A percentile compares a stretch with the other conserved stretches of the same genome.
phyloP scores from a whole-genome alignment of 2,888 invertebrate genomes.

The Calephelis perditalis region DNA sequence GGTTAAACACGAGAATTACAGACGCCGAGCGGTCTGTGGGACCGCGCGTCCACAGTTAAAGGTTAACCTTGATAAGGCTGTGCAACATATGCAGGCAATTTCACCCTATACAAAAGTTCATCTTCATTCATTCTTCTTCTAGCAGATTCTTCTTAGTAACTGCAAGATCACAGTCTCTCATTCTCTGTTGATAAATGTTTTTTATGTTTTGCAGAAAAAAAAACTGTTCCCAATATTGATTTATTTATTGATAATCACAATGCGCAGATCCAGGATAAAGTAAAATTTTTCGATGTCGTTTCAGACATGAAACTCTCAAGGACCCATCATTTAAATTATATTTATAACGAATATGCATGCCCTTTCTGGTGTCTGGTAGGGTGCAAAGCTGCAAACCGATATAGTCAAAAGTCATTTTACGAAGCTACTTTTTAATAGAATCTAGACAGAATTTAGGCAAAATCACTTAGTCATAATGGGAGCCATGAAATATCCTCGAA shows the following conservation, averaged over 20 bases:
- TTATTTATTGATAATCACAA: neutral
- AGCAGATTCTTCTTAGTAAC: no score
- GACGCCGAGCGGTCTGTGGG: no score
- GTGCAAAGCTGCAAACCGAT: conserved; percentile 2
- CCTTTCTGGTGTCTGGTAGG: conserved; percentile 15
- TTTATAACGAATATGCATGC: neutral
- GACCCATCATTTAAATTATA: conserved; percentile 7
- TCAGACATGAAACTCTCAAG: conserved; percentile 12
- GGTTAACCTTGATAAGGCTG: no score
- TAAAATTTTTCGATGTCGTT: conserved; percentile 1
- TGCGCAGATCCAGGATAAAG: neutral
- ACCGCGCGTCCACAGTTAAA: no score
- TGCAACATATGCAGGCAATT: no score
- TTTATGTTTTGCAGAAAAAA: neutral
- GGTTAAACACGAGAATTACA: no score
- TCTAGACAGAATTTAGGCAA: no score
- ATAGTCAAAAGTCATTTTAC: conserved; percentile 9
- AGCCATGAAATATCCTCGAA: no score
- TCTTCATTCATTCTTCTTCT: no score
- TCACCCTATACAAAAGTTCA: no score
- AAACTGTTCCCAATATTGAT: neutral
- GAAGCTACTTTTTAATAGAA: no score
- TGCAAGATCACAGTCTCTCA: no score
- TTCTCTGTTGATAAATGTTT: neutral
- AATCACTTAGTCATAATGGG: neutral